phyloP scores from a whole-genome alignment of 2,888 invertebrate genomes.

The Polyommatus iphigenia region DNA sequence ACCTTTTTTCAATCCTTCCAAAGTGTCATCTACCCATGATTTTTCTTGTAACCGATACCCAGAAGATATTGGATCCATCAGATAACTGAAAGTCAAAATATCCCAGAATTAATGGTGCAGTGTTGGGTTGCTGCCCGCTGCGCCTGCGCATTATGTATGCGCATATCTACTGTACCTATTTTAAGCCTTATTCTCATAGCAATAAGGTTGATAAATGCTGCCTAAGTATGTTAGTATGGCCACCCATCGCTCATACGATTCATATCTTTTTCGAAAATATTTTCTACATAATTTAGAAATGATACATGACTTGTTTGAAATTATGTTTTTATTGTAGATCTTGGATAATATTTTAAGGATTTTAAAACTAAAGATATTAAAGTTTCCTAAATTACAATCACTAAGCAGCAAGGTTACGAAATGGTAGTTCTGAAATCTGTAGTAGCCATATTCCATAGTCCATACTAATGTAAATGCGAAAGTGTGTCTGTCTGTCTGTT shows the following conservation, averaged over 20 bases:
- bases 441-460: too few relatives aligned
- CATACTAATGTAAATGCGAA: too few relatives aligned
- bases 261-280: conserved; percentile 12
- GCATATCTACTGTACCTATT: not conserved
- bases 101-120: not conserved
- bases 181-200: not conserved
- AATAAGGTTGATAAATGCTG: not conserved
- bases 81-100: not conserved
- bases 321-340: not conserved
- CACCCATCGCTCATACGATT: conserved; percentile 10
- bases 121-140: conserved; percentile 19
- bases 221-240: not conserved
- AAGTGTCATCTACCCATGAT: not conserved
- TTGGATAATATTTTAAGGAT: not conserved
- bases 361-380: not conserved
- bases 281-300: not conserved
- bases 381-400: not conserved
- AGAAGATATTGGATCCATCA: not conserved
- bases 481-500: too few relatives aligned
- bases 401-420: too few relatives aligned
- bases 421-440: too few relatives aligned
- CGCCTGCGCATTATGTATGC: conserved; percentile 1
- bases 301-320: not conserved
- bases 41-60: not conserved
- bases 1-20: not conserved